Evolutionary conservation across 2,113 vertebrate species (phyloP).

Genomic region (Tyto alba): DNA sequence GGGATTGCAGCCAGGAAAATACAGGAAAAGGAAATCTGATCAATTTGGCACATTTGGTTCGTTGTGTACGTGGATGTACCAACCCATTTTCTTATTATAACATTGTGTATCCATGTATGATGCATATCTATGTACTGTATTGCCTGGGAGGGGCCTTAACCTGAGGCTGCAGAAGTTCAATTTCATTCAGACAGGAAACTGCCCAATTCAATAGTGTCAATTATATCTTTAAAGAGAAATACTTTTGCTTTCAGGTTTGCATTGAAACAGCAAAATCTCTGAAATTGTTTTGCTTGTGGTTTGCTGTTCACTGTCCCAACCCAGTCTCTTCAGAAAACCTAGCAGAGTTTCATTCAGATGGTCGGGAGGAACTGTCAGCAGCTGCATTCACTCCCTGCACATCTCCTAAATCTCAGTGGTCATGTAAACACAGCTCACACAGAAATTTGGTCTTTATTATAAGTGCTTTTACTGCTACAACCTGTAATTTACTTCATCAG

Average conservation of each 20-base stretch:
- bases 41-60: slow-evolving; percentile 17
- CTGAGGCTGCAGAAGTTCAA: not conserved
- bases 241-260: not conserved
- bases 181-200: not conserved
- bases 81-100: not conserved
- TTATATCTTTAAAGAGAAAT: not conserved
- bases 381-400: not conserved
- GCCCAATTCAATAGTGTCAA: not conserved
- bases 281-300: not conserved
- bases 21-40: slow-evolving; percentile 49
- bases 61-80: not conserved
- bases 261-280: not conserved
- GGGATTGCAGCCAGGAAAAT: slow-evolving; percentile 33
- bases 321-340: not conserved
- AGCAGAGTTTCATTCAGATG: not conserved
- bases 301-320: not conserved
- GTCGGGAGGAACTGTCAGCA: not conserved
- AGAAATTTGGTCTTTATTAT: not conserved
- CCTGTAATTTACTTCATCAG: not conserved
- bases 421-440: not conserved
- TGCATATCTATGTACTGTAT: not conserved
- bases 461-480: not conserved
- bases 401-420: not conserved
- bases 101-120: not conserved
- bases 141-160: not conserved